These are phyloP conservation scores for Druon quercuslanigerum DNA, from an alignment of 1,140 invertebrate genomes.

Conservation along the genomic window DNA sequence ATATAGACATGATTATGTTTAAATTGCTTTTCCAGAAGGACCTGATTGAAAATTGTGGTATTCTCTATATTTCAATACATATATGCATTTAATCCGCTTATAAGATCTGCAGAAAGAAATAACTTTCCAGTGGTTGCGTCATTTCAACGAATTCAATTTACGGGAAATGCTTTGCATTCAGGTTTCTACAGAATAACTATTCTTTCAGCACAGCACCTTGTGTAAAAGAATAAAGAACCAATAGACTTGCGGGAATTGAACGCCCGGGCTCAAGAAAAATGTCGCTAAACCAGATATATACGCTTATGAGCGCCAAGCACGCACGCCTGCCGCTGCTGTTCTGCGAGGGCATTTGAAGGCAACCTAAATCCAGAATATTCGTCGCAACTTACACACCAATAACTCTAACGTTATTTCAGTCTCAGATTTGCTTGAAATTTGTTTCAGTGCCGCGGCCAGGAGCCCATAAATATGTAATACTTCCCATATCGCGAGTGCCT, in stretches of 20 bases:
- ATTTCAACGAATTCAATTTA: too few relatives aligned
- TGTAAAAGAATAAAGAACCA: too few relatives aligned
- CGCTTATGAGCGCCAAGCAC: conserved; percentile 33
- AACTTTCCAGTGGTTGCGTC: conserved; percentile 48
- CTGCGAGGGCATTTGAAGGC: conserved; percentile 26
- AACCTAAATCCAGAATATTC: conserved; percentile 41
- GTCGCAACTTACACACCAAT: conserved; percentile 52
- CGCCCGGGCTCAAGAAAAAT: too few relatives aligned
- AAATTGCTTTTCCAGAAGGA: too few relatives aligned
- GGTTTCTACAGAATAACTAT: conserved; percentile 1
- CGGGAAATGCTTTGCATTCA: conserved; percentile 32
- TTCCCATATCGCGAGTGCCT: conserved; percentile 60
- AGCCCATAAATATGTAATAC: conserved; percentile 76
- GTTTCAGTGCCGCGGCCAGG: conserved; percentile 68
- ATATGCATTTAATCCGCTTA: too few relatives aligned
- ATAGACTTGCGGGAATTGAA: too few relatives aligned
- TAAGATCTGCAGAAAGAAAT: conserved; percentile 38
- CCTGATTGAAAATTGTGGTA: too few relatives aligned
- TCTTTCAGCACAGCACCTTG: too few relatives aligned
- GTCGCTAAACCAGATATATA: too few relatives aligned
- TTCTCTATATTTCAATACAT: too few relatives aligned
- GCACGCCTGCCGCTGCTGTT: conserved; percentile 34
- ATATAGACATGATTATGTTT: too few relatives aligned
- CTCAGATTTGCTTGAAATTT: conserved; percentile 72
- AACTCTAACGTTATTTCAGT: conserved; percentile 68